Conservation (phyloP, 2,113 vertebrate species). For the Tenebrosternarchus preto region DNA sequence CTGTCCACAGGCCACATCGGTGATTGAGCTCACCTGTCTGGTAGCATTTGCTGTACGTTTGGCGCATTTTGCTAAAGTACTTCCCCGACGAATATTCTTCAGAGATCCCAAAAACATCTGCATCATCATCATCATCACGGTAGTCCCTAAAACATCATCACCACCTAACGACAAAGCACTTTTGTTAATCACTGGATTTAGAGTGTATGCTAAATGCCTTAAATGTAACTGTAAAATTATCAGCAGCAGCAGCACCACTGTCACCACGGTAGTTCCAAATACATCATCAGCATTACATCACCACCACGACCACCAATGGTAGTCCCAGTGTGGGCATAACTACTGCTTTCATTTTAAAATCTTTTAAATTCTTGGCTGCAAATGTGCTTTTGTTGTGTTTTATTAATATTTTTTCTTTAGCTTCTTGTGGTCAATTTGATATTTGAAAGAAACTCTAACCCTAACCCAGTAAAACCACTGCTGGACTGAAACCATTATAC, state of each 20-base stretch:
- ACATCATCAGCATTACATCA: slow-evolving; percentile 88
- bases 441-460: too few relatives aligned
- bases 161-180: too few relatives aligned
- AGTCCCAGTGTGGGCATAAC: slow-evolving; percentile 26
- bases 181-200: too few relatives aligned
- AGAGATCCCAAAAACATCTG: slow-evolving; percentile 94
- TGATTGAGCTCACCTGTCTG: slow-evolving; percentile 83
- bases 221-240: too few relatives aligned
- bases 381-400: too few relatives aligned
- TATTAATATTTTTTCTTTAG: too few relatives aligned
- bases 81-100: slow-evolving; percentile 84
- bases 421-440: too few relatives aligned
- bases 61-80: slow-evolving; percentile 84
- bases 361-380: neutral
- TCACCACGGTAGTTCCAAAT: slow-evolving; percentile 83
- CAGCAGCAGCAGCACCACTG: slow-evolving; percentile 89
- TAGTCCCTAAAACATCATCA: too few relatives aligned
- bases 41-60: slow-evolving; percentile 80
- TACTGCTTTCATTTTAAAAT: neutral
- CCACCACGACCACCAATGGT: slow-evolving; percentile 78
- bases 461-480: too few relatives aligned
- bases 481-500: too few relatives aligned
- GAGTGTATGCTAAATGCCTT: too few relatives aligned
- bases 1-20: slow-evolving; percentile 76
- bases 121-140: slow-evolving; percentile 80